A percentile compares a stretch with the other conserved stretches of the same genome.
Evolutionary conservation across 2,797 vertebrate genomes (phyloP).

Genomic region (Tinamus major): DNA sequence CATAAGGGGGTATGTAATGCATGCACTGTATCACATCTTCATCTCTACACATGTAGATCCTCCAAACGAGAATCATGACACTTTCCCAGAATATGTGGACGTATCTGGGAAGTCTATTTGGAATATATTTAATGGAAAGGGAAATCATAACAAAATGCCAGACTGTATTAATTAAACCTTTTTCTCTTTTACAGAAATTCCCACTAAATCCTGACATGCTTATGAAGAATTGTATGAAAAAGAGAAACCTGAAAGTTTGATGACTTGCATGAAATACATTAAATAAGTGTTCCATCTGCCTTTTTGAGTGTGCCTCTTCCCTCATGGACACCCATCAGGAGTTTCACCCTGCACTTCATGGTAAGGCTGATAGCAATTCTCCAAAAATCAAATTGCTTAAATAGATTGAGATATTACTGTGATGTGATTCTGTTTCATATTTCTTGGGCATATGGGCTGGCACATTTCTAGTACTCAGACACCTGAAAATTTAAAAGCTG

Average conservation of each 20-base stretch:
- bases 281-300: not conserved
- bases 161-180: not conserved
- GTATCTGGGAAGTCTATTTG: not conserved
- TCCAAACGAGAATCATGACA: not conserved
- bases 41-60: not conserved
- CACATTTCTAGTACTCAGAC: slow-evolving; percentile 5
- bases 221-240: not conserved
- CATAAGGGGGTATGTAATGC: not conserved
- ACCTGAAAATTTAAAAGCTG: not conserved
- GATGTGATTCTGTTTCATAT: slow-evolving; percentile 55
- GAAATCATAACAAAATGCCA: not conserved
- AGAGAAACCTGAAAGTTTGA: not conserved
- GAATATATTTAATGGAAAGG: not conserved
- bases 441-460: slow-evolving; percentile 22
- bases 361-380: slow-evolving; percentile 31
- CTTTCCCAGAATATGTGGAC: not conserved
- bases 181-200: not conserved
- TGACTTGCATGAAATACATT: not conserved
- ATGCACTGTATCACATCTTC: not conserved
- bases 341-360: not conserved
- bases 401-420: slow-evolving; percentile 33
- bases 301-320: not conserved
- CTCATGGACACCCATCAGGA: not conserved
- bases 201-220: not conserved
- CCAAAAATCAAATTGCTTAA: slow-evolving; percentile 42